These are phyloP conservation scores for Ferrisia virgata DNA, from an alignment of 2,888 invertebrate species.

Conservation along the genomic window DNA sequence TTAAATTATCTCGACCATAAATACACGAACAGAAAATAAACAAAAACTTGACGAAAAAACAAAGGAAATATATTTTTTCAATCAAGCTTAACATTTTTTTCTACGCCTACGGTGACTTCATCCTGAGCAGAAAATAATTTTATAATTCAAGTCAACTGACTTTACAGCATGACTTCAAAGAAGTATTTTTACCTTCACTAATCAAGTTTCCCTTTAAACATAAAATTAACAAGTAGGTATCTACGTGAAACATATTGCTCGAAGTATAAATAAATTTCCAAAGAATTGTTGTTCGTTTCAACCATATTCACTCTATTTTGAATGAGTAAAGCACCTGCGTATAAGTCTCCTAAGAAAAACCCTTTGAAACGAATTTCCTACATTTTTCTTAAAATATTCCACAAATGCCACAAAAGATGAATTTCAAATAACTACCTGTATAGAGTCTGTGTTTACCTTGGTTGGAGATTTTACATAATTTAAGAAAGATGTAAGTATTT, in stretches of 20 bases:
- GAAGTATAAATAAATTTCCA: not conserved
- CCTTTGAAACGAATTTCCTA: too few relatives aligned
- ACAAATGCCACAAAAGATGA: too few relatives aligned
- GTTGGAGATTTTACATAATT: too few relatives aligned
- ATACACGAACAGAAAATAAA: not conserved
- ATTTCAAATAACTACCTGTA: too few relatives aligned
- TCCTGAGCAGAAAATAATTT: not conserved
- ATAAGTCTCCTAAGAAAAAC: too few relatives aligned
- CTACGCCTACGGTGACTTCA: not conserved
- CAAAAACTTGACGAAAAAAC: not conserved
- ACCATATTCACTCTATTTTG: not conserved
- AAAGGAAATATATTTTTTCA: not conserved
- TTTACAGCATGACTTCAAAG: not conserved
- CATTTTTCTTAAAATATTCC: too few relatives aligned
- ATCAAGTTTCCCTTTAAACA: not conserved
- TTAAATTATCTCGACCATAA: not conserved
- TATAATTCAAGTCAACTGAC: not conserved
- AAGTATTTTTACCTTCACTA: not conserved
- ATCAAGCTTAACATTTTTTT: not conserved
- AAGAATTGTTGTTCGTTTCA: not conserved
- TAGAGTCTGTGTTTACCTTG: too few relatives aligned
- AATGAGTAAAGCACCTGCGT: too few relatives aligned
- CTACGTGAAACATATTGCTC: not conserved
- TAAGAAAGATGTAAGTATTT: too few relatives aligned
- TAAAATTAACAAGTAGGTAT: not conserved